phyloP scores from a whole-genome alignment of 2,797 vertebrate species.

The Sphenopsis melanotis region DNA sequence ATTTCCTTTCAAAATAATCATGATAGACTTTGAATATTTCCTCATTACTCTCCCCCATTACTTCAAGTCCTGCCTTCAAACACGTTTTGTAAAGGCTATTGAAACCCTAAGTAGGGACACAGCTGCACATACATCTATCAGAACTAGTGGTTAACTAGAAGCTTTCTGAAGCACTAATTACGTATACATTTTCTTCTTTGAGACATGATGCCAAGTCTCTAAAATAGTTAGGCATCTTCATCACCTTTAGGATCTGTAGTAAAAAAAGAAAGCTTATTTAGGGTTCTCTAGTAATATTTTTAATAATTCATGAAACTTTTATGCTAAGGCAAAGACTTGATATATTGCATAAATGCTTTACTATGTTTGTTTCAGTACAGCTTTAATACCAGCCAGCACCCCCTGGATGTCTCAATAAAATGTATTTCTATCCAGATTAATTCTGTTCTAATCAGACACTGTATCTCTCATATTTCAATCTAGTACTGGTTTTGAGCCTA shows the following conservation, averaged over 20 bases:
- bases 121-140: neutral
- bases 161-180: neutral
- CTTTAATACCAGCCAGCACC: neutral
- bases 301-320: neutral
- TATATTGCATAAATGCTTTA: neutral
- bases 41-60: neutral
- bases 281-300: neutral
- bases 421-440: neutral
- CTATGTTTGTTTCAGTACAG: neutral
- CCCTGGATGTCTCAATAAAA: neutral
- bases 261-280: neutral
- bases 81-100: neutral
- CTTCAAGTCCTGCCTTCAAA: neutral
- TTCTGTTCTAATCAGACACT: neutral
- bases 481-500: neutral
- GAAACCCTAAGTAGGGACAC: neutral
- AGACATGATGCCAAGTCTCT: neutral
- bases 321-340: neutral
- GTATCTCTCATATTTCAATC: neutral
- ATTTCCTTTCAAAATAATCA: neutral
- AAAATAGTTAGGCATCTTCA: neutral
- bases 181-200: neutral
- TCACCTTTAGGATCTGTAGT: neutral
- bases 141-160: neutral
- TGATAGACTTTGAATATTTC: neutral